Base-by-base conservation (phyloP, 1,140 invertebrate genomes). In the Platyscapa corneri region DNA sequence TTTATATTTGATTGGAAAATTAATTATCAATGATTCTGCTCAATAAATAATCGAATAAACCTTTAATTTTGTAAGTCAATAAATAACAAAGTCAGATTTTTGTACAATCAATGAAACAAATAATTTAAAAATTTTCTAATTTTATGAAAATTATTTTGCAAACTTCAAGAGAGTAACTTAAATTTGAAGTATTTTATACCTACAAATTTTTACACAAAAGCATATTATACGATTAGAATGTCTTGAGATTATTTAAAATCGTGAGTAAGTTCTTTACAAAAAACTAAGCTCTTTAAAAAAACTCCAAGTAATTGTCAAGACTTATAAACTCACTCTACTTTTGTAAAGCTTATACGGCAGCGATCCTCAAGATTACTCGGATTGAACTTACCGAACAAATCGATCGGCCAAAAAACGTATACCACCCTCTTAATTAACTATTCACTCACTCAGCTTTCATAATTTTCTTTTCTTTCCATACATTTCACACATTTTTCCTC, bases 401-500 rank as follows among this genome's bases (percentile, higher is more conserved):
- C 70, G 37, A 74, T 74, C 70, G 70, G 20, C 27, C 20, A 7
- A 27, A 39, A 42, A 32, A 32, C 70, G 20, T 42, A 74, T 74
- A 39, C 37, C 70, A 42, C 37, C 8, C 37, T n/a, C 37, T 42
- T 18, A 74, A 74, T 74, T 74, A 74, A 42, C 32, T 42, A 74
- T 74, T 74, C 70, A 37, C 37, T 74, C 70, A 6, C 27, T 18
- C 37, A 10, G 12, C 70, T 74, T 53, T 53, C 46, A 77, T 77
- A 53, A 77, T 77, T 74, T 74, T 74, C 67, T 18, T 32, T 34
- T 16, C 64, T 34, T 67, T 67, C 64, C 37, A 74, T 74, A 46
- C 49, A 60, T 78, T 60, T 78, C 76, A 39, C 76, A 56, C 76
- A 78, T 60, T 56, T 49, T 32, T 30, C 30, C 3, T 12, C 30